Base-by-base conservation (phyloP, 2,113 vertebrate species). In the Tangachromis dhanisi region DNA sequence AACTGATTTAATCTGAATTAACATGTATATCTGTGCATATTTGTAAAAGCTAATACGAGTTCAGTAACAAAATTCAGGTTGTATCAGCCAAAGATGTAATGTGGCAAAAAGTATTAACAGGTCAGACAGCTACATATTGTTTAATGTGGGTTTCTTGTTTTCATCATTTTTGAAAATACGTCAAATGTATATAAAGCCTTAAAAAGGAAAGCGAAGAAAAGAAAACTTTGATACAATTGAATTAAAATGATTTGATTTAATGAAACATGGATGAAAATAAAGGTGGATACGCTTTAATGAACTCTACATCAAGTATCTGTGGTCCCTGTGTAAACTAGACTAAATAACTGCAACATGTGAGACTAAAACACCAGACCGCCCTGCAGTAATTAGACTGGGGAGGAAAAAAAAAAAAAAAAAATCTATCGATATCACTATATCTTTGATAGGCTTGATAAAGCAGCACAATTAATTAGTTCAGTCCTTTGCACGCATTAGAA, bases 321-420 rank as follows among this genome's bases (percentile, higher is more conserved):
- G 82, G 80, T 86, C 79, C 84, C 79, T 49, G n/a, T 80, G 59
- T 54, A 78, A 90, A 89, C 57, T 81, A 61, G 5, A 83, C 51
- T 7, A 82, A 21, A 80, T 38, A 49, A 51, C 8, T 45, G 5
- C 12, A 53, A 87, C 71, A 68, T 13, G 87, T 63, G 11, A 73
- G 21, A 42, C 83, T 80, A n/a, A 12, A 54, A 87, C 59, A 55
- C 54, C 19, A 35, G 11, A 83, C 40, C 2, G 24, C 24, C 54
- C 40, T 45, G 80, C 33, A 84, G 42, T 4, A 40, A 51, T 26
- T 42, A 73, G 40, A 29, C 4, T 3, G 17, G 14, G 24, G 29
- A 5, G 21, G n/a, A n/a, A n/a, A 8, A 2, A 33, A 6, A 17
- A 29, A 3, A 7, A 66, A 7, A 4, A 1, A 2, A 0, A 26